phyloP scores from a whole-genome alignment of 2,888 invertebrate species.

The Amphipoea lucens region DNA sequence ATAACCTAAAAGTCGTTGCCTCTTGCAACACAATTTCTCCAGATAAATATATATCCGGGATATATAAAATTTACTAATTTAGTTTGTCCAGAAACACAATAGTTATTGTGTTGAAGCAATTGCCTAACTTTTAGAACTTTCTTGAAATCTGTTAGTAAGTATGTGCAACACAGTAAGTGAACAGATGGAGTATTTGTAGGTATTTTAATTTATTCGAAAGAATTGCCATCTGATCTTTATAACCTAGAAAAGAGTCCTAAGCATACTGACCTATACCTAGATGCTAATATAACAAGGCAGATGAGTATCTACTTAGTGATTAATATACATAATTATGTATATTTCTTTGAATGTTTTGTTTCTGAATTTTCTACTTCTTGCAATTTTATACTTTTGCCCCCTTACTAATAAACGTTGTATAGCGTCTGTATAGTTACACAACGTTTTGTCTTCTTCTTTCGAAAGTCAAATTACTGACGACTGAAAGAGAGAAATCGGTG shows the following conservation, averaged over 20 bases:
- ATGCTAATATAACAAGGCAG: not conserved
- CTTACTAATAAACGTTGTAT: too few species aligned
- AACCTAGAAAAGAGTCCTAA: not conserved
- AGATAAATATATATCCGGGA: too few species aligned
- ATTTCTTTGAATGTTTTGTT: too few species aligned
- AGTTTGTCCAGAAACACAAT: not conserved
- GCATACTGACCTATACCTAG: not conserved
- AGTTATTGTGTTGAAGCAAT: not conserved
- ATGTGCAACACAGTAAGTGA: not conserved
- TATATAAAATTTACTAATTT: too few species aligned
- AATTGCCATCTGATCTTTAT: slow-evolving; percentile 2
- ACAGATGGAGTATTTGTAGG: slow-evolving; percentile 9
- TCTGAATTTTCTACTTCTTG: too few species aligned
- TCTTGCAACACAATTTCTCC: not conserved
- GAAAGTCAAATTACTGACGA: too few species aligned
- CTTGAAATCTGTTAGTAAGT: slow-evolving; percentile 15
- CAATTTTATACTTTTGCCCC: too few species aligned
- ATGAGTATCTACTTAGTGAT: not conserved
- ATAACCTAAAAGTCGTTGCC: not conserved
- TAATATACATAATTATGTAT: too few species aligned
- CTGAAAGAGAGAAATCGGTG: too few species aligned
- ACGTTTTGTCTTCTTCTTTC: too few species aligned
- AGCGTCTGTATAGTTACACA: too few species aligned
- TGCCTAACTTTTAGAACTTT: slow-evolving; percentile 11
- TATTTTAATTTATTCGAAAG: not conserved